Evolutionary conservation across 2,797 vertebrate genomes (phyloP).

Genomic region (Crenichthys baileyi): DNA sequence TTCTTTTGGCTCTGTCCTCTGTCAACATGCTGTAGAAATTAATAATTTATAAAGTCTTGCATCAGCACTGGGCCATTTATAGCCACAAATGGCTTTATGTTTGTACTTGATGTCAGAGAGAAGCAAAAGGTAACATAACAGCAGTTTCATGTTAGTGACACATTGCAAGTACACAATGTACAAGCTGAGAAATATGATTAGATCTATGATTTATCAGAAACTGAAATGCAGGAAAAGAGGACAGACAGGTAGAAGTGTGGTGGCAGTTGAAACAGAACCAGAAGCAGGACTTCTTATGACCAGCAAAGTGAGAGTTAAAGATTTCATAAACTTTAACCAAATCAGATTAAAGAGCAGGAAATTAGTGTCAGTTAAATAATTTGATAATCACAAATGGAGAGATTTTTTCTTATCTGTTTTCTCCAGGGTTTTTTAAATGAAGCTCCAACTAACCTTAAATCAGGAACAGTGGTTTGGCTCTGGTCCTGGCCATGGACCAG

Average conservation of each 20-base stretch:
- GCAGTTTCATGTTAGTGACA: conserved; percentile 27
- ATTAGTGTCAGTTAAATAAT: neutral
- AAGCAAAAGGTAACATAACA: conserved; percentile 31
- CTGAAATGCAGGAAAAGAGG: conserved; percentile 17
- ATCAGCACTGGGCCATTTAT: conserved; percentile 48
- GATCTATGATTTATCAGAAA: conserved; percentile 57
- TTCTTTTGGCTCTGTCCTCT: conserved; percentile 9
- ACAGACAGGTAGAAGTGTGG: conserved; percentile 13
- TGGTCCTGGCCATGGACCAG: no score
- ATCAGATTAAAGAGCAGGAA: neutral
- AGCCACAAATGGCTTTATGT: conserved; percentile 57
- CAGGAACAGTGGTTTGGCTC: no score
- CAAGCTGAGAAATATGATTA: conserved; percentile 34
- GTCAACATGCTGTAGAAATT: conserved; percentile 36
- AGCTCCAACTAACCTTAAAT: no score
- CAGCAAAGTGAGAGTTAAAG: neutral
- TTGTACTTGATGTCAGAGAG: conserved; percentile 28
- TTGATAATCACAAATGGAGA: no score
- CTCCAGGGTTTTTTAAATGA: no score
- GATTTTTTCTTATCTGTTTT: no score
- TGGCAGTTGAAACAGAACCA: conserved; percentile 22
- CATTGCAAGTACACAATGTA: conserved; percentile 53
- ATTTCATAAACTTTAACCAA: neutral
- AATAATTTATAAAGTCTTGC: conserved; percentile 55
- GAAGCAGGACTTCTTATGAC: conserved; percentile 6